Evolutionary conservation across 2,797 vertebrate genomes (phyloP).

Genomic region (Artibeus jamaicensis): DNA sequence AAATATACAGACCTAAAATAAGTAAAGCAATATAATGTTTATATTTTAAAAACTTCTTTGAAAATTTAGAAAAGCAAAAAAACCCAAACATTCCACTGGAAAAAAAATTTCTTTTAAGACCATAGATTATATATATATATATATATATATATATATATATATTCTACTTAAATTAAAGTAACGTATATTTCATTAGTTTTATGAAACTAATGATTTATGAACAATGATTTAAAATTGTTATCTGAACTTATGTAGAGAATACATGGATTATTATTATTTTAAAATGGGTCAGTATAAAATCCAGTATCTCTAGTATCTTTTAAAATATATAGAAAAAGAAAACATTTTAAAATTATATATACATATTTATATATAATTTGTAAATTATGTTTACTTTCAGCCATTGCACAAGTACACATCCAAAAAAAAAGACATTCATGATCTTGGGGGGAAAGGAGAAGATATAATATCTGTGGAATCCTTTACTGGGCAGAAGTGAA

Average conservation of each 20-base stretch:
- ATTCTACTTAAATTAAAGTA: slow-evolving; percentile 5
- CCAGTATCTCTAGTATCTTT: neutral
- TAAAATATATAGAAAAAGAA: neutral
- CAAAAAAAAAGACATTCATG: neutral
- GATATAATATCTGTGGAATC: neutral
- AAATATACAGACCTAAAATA: neutral
- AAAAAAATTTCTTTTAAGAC: neutral
- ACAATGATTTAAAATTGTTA: neutral
- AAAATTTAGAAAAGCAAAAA: neutral
- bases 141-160: neutral
- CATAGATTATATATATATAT: neutral
- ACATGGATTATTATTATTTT: neutral
- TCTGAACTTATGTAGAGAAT: neutral
- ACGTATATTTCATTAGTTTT: neutral
- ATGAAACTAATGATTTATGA: too few relatives aligned
- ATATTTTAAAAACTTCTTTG: neutral
- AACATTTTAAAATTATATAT: neutral
- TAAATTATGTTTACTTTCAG: neutral
- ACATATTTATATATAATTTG: neutral
- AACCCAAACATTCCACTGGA: neutral
- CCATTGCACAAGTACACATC: neutral
- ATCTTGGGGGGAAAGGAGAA: neutral
- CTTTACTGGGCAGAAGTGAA: neutral
- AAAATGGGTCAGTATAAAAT: neutral
- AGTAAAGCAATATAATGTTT: neutral